These are phyloP conservation scores for Neodiprion virginianus DNA, from an alignment of 1,140 invertebrate genomes.

Conservation along the genomic window DNA sequence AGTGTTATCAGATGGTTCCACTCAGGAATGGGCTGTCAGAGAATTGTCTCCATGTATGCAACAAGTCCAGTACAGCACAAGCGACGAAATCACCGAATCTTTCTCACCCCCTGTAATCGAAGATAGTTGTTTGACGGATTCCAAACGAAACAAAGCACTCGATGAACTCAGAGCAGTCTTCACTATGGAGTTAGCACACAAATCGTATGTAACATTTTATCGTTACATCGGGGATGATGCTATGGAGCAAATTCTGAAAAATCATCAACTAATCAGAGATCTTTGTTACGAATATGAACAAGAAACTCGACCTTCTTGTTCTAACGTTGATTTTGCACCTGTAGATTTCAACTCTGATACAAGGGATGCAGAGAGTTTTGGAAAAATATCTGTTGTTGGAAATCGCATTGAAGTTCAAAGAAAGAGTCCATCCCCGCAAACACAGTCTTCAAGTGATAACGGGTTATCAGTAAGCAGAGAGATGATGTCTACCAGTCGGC, in stretches of 20 bases:
- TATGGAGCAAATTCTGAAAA: constrained; percentile 76
- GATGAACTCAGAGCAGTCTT: constrained; percentile 85
- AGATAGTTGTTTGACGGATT: constrained; percentile 40
- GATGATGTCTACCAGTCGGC: constrained; percentile 61
- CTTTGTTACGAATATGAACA: constrained; percentile 78
- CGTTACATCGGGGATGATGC: constrained; percentile 76
- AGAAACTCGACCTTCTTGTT: constrained; percentile 37
- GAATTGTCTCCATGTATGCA: constrained; percentile 50
- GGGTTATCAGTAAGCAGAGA: background rate
- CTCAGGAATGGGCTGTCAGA: constrained; percentile 63
- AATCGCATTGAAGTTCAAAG: constrained; percentile 81
- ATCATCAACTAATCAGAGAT: constrained; percentile 77
- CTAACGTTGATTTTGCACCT: constrained; percentile 23
- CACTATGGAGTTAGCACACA: constrained; percentile 82
- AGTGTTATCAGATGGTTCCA: constrained; percentile 63
- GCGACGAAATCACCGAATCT: constrained; percentile 57
- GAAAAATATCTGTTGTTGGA: constrained; percentile 80
- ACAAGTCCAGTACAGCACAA: constrained; percentile 33
- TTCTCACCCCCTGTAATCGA: constrained; percentile 61
- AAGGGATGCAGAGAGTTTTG: constrained; percentile 73
- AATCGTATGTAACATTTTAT: constrained; percentile 82
- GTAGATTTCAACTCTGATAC: constrained; percentile 27
- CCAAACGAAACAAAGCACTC: constrained; percentile 61
- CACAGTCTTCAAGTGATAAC: background rate
- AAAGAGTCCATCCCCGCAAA: background rate